Base-by-base conservation (phyloP, 2,113 vertebrate genomes). In the Oceanites oceanicus region DNA sequence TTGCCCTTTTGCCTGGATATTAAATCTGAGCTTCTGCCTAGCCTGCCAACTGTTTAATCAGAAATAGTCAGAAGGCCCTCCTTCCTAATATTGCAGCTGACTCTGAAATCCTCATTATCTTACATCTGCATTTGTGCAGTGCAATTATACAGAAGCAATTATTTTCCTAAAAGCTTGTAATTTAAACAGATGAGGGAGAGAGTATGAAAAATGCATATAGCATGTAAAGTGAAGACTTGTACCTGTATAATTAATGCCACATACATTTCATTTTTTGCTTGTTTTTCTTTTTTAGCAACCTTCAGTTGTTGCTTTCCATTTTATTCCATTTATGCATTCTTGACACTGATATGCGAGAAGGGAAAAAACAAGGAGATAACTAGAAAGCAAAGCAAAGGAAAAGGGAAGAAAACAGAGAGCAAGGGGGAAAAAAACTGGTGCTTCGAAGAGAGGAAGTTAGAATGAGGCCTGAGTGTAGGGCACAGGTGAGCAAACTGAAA, bases 31-130 rank as follows among this genome's bases (percentile, higher is more conserved):
- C 38, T 44, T 80, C 58, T 93, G 86, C 71, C 11, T 32, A 80
- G 85, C 72, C 82, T 95, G 92, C 95, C 92, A 93, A 77, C 74
- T 92, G 66, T 68, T 87, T 94, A 96, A 95, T 82, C 87, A 96
- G 94, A 82, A 95, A 56, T 92, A 96, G 94, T 96, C 93, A 93
- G 77, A 95, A 56, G 81, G 50, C 78, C 82, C 78, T 94, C 77
- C 84, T 95, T 87, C 71, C 72, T 92, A 67, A 87, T 92, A 86
- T 30, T 77, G 85, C 88, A 95, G 77, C 95, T 94, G 88, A 80
- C 90, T 93, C 91, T 92, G 79, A 90, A 94, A 87, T 90, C 86
- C 67, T 94, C 84, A 67, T 86, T 94, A 88, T 89, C 84, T 91
- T 91, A 65, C 45, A 93, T 94, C 95, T 92, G 74, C 93, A 89